phyloP scores from a whole-genome alignment of 2,113 vertebrate species.

The Pelmatolapia mariae region DNA sequence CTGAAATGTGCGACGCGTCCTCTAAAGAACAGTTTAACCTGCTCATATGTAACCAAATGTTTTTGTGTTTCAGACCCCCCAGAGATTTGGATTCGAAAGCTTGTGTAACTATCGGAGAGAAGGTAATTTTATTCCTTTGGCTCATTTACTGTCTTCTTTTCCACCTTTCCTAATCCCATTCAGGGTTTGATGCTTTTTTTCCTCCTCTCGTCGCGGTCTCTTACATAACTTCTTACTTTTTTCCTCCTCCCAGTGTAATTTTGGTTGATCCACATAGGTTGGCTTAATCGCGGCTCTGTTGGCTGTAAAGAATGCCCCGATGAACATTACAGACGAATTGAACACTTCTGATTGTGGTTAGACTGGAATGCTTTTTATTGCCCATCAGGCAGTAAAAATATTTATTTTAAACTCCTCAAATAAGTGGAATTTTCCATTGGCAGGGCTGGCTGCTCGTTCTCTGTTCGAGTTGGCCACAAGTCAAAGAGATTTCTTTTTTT shows the following conservation, averaged over 20 bases:
- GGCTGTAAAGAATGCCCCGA: constrained; percentile 26
- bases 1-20: not conserved
- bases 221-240: not conserved
- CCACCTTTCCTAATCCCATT: not conserved
- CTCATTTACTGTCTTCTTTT: not conserved
- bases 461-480: not conserved
- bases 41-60: not conserved
- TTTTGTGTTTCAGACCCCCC: constrained; percentile 77
- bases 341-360: constrained; percentile 54
- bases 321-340: constrained; percentile 45
- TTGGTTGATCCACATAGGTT: not conserved
- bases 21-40: not conserved
- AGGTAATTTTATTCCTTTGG: constrained; percentile 63
- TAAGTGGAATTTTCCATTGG: constrained; percentile 68
- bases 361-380: constrained; percentile 62
- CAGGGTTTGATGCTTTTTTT: not conserved
- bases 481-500: not conserved
- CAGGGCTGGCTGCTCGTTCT: not conserved
- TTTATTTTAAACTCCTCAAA: constrained; percentile 67
- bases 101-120: constrained; percentile 89
- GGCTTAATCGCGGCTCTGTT: not conserved
- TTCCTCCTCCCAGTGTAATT: not conserved
- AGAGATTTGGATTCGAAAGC: constrained; percentile 96
- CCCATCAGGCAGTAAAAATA: constrained; percentile 51
- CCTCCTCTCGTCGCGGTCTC: not conserved